phyloP scores from a whole-genome alignment of 2,888 invertebrate genomes.

The Ennomos quercinarius region DNA sequence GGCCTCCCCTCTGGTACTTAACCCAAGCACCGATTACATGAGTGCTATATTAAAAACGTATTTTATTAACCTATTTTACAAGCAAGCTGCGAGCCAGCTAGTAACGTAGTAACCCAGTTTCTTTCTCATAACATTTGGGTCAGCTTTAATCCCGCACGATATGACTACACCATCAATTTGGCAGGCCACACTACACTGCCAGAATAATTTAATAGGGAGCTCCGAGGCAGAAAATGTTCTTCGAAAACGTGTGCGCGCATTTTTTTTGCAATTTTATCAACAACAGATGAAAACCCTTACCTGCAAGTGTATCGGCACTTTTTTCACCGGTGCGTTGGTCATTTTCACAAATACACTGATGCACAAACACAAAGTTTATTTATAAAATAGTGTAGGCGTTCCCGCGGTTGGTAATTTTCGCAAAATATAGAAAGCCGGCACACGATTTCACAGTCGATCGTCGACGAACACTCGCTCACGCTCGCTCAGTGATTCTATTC shows the following conservation, averaged over 20 bases:
- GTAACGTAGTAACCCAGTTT: constrained; percentile 47
- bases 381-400: constrained; percentile 71
- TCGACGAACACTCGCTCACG: constrained; percentile 39
- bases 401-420: constrained; percentile 57
- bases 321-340: constrained; percentile 93
- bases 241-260: constrained; percentile 14
- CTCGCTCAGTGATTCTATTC: constrained; percentile 64
- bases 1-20: too few species aligned
- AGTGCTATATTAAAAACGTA: too few species aligned
- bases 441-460: constrained; percentile 52
- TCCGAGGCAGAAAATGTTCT: not conserved
- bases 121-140: constrained; percentile 45
- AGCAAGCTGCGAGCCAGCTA: constrained; percentile 26
- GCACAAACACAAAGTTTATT: constrained; percentile 74
- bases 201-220: not conserved
- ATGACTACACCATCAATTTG: constrained; percentile 26
- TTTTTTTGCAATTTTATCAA: constrained; percentile 52
- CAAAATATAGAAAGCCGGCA: constrained; percentile 42
- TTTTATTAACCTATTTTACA: constrained; percentile 36
- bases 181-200: constrained; percentile 22
- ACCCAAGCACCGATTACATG: too few species aligned
- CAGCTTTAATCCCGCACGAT: constrained; percentile 30
- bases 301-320: constrained; percentile 97
- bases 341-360: constrained; percentile 79
- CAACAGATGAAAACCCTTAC: constrained; percentile 85